A percentile compares a stretch with the other conserved stretches of the same genome.
These are phyloP conservation scores for Candoia aspera DNA, from an alignment of 2,113 vertebrate species.

Conservation along the genomic window DNA sequence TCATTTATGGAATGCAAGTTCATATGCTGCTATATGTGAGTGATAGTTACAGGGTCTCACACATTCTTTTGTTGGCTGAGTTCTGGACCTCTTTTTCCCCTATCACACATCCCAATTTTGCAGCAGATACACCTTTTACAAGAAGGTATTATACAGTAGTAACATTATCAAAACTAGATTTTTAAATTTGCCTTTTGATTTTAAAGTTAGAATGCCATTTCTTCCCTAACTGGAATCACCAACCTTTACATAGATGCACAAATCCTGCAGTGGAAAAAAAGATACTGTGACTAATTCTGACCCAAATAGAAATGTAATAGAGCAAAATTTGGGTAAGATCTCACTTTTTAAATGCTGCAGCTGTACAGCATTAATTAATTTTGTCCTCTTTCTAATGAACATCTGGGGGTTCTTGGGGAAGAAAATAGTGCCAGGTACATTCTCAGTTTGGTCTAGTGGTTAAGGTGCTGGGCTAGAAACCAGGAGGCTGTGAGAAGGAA, in stretches of 20 bases:
- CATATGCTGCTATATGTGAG: constrained; percentile 46
- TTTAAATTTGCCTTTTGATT: not conserved
- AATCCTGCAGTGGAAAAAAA: not conserved
- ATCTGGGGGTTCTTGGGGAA: not conserved
- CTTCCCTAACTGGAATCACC: not conserved
- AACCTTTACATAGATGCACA: not conserved
- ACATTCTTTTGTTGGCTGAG: constrained; percentile 62
- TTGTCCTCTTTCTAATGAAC: not conserved
- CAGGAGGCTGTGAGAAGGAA: too few species aligned
- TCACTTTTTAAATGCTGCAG: not conserved
- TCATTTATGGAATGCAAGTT: constrained; percentile 39
- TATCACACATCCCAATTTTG: constrained; percentile 49
- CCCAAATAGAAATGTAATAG: not conserved
- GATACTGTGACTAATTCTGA: not conserved
- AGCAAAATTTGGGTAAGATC: not conserved
- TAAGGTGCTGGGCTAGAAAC: too few species aligned
- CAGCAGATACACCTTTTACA: constrained; percentile 42
- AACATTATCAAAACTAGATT: constrained; percentile 21
- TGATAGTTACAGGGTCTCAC: constrained; percentile 57
- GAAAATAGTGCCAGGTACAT: not conserved
- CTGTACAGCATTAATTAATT: not conserved
- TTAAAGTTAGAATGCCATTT: not conserved
- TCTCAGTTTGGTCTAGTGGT: too few species aligned
- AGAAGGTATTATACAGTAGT: constrained; percentile 6
- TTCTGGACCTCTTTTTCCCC: constrained; percentile 32